These are phyloP conservation scores for Copidosoma floridanum DNA, from an alignment of 1,140 invertebrate genomes.

Conservation along the genomic window DNA sequence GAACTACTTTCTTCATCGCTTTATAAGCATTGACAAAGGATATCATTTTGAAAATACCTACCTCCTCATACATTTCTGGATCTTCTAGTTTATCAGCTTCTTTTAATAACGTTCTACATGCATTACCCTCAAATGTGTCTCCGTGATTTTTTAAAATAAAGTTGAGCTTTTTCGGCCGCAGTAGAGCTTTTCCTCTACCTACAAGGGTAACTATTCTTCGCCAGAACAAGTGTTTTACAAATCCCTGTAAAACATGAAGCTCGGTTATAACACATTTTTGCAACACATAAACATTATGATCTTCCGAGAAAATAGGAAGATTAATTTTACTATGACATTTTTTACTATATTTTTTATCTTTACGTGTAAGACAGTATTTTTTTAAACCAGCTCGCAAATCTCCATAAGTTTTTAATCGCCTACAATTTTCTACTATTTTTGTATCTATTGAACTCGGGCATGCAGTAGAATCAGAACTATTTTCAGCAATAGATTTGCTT, in stretches of 20 bases:
- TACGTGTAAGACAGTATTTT: not conserved
- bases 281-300: slow-evolving; percentile 16
- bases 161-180: slow-evolving; percentile 23
- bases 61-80: not conserved
- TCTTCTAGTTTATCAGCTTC: slow-evolving; percentile 8
- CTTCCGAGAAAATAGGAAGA: slow-evolving; percentile 15
- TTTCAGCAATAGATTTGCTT: not conserved
- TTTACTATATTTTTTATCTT: slow-evolving; percentile 8
- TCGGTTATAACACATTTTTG: slow-evolving; percentile 2
- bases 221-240: slow-evolving; percentile 16
- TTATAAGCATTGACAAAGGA: slow-evolving; percentile 1
- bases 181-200: slow-evolving; percentile 19
- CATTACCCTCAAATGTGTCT: slow-evolving; percentile 18
- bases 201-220: not conserved
- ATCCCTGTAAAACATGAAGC: slow-evolving; percentile 23
- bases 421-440: not conserved
- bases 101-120: slow-evolving; percentile 16
- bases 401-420: slow-evolving; percentile 11
- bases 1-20: slow-evolving; percentile 11
- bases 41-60: not conserved
- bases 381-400: slow-evolving; percentile 1
- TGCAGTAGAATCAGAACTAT: not conserved
- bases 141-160: slow-evolving; percentile 23
- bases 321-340: slow-evolving; percentile 7
- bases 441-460: not conserved